Conservation (phyloP, 2,113 vertebrate genomes). For the Oceanodroma tethys region DNA sequence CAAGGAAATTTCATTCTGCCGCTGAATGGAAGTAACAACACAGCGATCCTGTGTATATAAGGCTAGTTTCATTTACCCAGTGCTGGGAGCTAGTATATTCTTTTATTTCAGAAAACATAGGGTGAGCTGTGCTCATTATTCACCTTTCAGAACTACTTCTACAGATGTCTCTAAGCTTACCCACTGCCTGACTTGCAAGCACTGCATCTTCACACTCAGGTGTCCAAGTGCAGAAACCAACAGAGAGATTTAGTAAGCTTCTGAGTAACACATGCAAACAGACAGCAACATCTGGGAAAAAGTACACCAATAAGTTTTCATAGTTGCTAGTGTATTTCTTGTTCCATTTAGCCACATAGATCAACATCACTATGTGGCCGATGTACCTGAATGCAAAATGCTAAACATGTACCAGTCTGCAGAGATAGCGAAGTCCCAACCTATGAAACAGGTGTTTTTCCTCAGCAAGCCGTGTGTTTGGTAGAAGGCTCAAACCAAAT, state of each 20-base stretch:
- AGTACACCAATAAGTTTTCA: neutral
- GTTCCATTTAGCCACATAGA: neutral
- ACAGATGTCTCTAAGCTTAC: neutral
- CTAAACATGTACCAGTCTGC: neutral
- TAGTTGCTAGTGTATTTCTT: neutral
- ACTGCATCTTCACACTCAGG: neutral
- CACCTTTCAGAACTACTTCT: neutral
- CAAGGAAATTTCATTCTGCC: neutral
- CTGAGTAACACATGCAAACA: neutral
- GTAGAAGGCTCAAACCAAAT: neutral
- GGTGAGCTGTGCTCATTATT: neutral
- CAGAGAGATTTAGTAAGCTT: neutral
- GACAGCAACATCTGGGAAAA: neutral
- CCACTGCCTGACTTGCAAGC: neutral
- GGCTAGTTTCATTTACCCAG: neutral
- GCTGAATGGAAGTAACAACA: neutral
- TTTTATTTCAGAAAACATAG: neutral
- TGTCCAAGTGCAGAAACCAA: neutral
- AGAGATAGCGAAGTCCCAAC: neutral
- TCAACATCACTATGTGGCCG: neutral
- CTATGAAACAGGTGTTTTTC: neutral
- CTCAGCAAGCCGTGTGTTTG: neutral
- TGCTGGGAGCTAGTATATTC: neutral
- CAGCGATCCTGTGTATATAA: neutral
- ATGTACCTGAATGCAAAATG: neutral